Evolutionary conservation across 2,113 vertebrate genomes (phyloP), one percentile per base, ranked within the genome.

Genomic region (Trematomus loennbergii): DNA sequence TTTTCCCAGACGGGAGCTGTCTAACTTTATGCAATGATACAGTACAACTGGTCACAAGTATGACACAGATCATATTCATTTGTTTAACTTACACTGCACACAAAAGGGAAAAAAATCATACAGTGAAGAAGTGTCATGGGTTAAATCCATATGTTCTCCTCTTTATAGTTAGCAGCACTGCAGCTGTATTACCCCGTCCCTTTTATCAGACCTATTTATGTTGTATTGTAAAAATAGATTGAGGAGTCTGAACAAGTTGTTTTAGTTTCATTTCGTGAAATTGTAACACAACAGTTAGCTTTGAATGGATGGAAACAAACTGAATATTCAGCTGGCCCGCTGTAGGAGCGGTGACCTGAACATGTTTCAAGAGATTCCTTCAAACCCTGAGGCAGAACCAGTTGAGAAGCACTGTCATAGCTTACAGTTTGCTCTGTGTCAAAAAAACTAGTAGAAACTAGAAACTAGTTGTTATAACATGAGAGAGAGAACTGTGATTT

Each of bases 341-440:
- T 45, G 50, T 10, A 3, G 53, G 33, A 13, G 20, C 22, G 13
- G 20, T 46, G 20, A 48, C 9, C 45, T n/a, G 55, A 9, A 40
- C 36, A 40, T 7, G 36, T 13, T 43, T 45, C 8, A 17, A 9
- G 16, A 5, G 16, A n/a, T 40, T 40, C 3, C 33, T 20, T 18
- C 60, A 12, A 54, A 74, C 10, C 11, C 9, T 20, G 4, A 66
- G 18, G 33, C 2, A 22, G 18, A 10, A 52, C 8, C 52, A 76
- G 57, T 50, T 73, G 62, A n/a, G 48, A 63, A 63, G 67, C 53
- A 48, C 29, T 48, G 25, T n/a, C 48, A 18, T 1, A 73, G 17
- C 10, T 40, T 4, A 50, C 18, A 53, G 10, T 36, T 53, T 70
- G 46, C 16, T 33, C 3, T 49, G 60, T 12, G 20, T 12, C 17